These are phyloP conservation scores for Heteropelma amictum DNA, from an alignment of 2,888 invertebrate species.

Conservation along the genomic window DNA sequence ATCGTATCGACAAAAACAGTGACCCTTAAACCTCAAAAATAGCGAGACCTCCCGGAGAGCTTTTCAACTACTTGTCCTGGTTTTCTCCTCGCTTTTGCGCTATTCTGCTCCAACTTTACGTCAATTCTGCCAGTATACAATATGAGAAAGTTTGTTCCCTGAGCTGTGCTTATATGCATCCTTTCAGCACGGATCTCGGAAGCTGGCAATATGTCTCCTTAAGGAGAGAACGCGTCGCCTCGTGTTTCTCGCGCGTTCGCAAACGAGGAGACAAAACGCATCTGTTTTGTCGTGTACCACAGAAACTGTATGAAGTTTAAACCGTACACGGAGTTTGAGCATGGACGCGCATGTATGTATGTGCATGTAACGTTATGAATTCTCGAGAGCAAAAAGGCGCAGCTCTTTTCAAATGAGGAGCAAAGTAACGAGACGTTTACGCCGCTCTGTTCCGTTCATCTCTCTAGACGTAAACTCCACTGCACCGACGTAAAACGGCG, in stretches of 20 bases:
- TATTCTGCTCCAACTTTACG: conserved; percentile 32
- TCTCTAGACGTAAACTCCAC: background rate
- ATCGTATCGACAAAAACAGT: background rate
- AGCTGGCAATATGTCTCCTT: conserved; percentile 36
- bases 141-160: conserved; percentile 39
- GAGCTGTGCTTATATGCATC: background rate
- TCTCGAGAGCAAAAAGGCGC: background rate
- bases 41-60: conserved; percentile 20
- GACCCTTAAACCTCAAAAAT: conserved; percentile 23
- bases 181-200: background rate
- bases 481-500: conserved; percentile 34
- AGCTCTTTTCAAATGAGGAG: background rate
- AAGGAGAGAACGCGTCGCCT: background rate
- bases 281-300: background rate
- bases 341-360: background rate
- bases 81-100: conserved; percentile 8
- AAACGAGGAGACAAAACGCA: conserved; percentile 2
- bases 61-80: conserved; percentile 19
- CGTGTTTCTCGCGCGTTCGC: background rate
- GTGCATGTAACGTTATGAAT: background rate
- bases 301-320: background rate
- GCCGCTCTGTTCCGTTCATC: background rate
- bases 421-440: background rate
- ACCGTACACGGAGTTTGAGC: background rate
- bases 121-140: conserved; percentile 28